Conservation (phyloP, 2,113 vertebrate genomes). For the Elaphurus davidianus region DNA sequence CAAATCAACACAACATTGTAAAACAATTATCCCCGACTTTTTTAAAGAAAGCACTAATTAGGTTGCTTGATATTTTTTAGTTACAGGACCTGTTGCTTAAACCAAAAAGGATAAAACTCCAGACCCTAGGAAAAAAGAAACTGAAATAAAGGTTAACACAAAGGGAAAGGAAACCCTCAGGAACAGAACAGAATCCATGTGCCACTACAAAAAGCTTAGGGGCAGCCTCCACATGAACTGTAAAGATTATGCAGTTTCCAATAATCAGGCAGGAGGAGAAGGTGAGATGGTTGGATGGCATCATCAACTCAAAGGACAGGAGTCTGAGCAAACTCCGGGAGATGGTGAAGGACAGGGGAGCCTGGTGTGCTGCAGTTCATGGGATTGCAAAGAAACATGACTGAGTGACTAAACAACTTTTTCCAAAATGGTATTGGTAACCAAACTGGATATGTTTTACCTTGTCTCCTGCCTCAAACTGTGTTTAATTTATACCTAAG, state of each 20-base stretch:
- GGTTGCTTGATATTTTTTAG: neutral
- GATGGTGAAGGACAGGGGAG: neutral
- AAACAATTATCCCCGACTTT: neutral
- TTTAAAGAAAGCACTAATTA: neutral
- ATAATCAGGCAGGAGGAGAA: neutral
- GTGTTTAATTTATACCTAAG: neutral
- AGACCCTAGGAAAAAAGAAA: neutral
- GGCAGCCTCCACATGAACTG: neutral
- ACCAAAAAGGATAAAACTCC: neutral
- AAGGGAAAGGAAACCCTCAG: neutral
- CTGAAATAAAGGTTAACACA: neutral
- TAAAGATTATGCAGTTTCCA: neutral
- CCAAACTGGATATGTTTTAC: neutral
- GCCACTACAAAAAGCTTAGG: neutral
- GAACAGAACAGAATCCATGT: accelerated
- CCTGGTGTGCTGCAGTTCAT: neutral
- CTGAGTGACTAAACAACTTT: accelerated
- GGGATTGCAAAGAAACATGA: neutral
- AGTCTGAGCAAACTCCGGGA: neutral
- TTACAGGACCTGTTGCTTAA: neutral
- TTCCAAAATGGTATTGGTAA: neutral
- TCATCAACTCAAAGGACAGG: neutral
- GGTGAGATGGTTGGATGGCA: neutral
- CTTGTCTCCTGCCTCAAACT: neutral
- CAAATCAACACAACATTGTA: neutral